phyloP scores from a whole-genome alignment of 2,888 invertebrate species.

The Sinodicranocentrus sp. region DNA sequence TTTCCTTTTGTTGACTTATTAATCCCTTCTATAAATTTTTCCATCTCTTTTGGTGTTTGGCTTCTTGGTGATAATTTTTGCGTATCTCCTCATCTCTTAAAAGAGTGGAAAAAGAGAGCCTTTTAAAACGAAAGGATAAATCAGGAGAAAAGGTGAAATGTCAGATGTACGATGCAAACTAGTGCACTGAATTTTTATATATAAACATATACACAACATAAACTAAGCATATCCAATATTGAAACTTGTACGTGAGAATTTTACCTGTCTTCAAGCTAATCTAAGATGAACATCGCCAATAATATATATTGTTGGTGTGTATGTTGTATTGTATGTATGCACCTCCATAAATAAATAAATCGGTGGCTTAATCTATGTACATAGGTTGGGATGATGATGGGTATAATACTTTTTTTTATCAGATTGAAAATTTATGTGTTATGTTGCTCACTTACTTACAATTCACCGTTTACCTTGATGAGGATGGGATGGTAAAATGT shows the following conservation, averaged over 20 bases:
- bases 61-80: slow-evolving; percentile 13
- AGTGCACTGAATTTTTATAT: slow-evolving; percentile 40
- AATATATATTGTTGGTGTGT: slow-evolving; percentile 2
- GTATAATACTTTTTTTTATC: slow-evolving; percentile 30
- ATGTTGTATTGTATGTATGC: too few species aligned
- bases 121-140: slow-evolving; percentile 50
- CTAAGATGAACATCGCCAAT: slow-evolving; percentile 63
- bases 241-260: slow-evolving; percentile 48
- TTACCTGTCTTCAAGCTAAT: slow-evolving; percentile 60
- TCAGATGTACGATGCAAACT: slow-evolving; percentile 50
- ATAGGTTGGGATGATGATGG: too few species aligned
- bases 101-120: background rate
- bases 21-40: too few species aligned
- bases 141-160: slow-evolving; percentile 61
- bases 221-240: background rate
- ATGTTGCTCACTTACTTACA: background rate
- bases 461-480: slow-evolving; percentile 21
- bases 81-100: slow-evolving; percentile 9
- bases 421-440: slow-evolving; percentile 52
- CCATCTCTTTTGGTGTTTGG: too few species aligned
- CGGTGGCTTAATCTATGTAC: background rate
- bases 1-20: slow-evolving; percentile 1
- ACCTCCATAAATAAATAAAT: slow-evolving; percentile 46
- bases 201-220: background rate
- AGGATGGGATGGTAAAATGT: slow-evolving; percentile 11